A percentile compares a stretch with the other conserved stretches of the same genome.
These are phyloP conservation scores for Ypsolopha scabrella DNA, from an alignment of 2,888 invertebrate genomes.

Conservation along the genomic window DNA sequence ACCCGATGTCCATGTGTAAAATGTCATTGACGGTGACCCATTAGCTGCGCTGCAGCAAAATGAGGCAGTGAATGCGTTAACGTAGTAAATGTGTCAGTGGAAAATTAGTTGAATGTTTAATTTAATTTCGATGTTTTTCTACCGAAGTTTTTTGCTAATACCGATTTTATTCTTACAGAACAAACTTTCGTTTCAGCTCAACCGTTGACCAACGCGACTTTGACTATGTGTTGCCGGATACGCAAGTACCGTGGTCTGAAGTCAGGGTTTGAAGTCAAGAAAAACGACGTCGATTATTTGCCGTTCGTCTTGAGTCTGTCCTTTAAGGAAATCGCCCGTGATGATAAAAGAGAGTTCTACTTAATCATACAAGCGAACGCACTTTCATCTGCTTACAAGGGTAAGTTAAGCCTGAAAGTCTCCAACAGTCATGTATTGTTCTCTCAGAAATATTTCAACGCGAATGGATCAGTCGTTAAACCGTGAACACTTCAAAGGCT, in stretches of 20 bases:
- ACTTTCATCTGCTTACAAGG: conserved; percentile 80
- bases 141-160: no score
- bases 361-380: conserved; percentile 80
- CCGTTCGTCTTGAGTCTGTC: conserved; percentile 80
- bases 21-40: no score
- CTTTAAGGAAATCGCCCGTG: conserved; percentile 73
- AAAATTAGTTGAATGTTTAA: no score
- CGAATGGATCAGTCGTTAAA: neutral
- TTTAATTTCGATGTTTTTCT: no score
- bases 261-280: conserved; percentile 72
- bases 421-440: neutral
- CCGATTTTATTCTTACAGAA: no score
- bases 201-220: conserved; percentile 15
- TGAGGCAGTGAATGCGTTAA: no score
- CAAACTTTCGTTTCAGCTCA: conserved; percentile 13
- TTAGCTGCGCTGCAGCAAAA: no score
- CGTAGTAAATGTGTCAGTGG: no score
- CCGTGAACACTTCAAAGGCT: no score
- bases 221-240: conserved; percentile 59
- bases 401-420: no score
- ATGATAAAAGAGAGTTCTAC: conserved; percentile 64
- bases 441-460: conserved; percentile 16
- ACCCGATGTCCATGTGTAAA: no score
- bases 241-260: conserved; percentile 75
- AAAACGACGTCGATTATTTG: conserved; percentile 71